Base-by-base conservation (phyloP, 2,797 vertebrate genomes). In the Scolopax rusticola region DNA sequence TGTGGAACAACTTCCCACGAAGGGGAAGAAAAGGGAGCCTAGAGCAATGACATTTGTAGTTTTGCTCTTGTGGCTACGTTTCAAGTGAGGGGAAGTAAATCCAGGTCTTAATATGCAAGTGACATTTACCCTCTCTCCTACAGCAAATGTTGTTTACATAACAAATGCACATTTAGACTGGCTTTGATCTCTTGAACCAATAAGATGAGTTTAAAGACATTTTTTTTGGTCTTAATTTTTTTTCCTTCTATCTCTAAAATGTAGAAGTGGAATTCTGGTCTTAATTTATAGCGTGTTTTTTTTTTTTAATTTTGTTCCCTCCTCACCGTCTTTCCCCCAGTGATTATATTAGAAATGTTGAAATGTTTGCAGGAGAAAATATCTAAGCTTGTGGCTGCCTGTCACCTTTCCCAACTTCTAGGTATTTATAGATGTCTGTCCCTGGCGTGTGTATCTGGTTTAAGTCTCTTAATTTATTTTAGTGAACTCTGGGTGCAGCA, bases 111-210 rank as follows among this genome's bases (percentile, higher is more conserved):
- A 67, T 61, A 61, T 21, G 38, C 70, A 68, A 84, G 68, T 89
- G 75, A 68, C 33, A 43, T 96, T 92, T 93, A 57, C 48, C 60
- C 15, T 85, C 9, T 75, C 40, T 65, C 50, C 36, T 89, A 57
- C 57, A 87, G 78, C 54, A 74, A 23, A 93, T 79, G n/a, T 93
- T 61, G 48, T 94, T 84, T 80, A 83, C 85, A 85, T 80, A 83
- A 83, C 75, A 95, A 83, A 89, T 70, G 40, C 27, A 41, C 18
- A 15, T 93, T 81, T 88, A 61, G 53, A 79, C 13, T 88, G 45
- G 14, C 16, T 94, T 87, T 89, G 63, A 61, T 84, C 54, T 84
- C 51, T 73, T 87, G 60, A 94, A 65, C 56, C 25, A 82, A 74
- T 38, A 41, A 71, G 6, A 33, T 87, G 36, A 47, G 19, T 59